Evolutionary conservation across 2,888 invertebrate genomes (phyloP), one percentile per base, ranked within the genome.

Genomic region (Melipona beecheii): DNA sequence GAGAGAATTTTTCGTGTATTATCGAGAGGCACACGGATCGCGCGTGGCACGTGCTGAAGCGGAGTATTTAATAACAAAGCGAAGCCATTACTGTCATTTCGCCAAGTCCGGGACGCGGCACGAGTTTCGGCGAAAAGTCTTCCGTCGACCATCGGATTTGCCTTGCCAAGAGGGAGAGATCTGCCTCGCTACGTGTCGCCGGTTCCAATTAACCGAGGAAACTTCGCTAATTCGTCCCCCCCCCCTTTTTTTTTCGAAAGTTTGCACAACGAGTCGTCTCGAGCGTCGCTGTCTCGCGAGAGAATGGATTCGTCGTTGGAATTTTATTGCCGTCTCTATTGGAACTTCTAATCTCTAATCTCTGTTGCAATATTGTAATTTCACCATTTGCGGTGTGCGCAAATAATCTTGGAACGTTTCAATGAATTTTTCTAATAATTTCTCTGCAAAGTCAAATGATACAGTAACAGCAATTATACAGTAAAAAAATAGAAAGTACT

Each of bases 41-140:
- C 24, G 62, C 43, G 43, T 43, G 43, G 43, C 31, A 66, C 56
- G 50, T 54, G 52, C 52, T 69, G 17, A 43, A 19, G 1, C n/a
- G 24, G n/a, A 54, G 50, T n/a, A 64, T 31, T 17, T 64, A 43
- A 11, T 43, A 43, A 43, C 9, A 43, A 43, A 43, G 62, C 58
- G 77, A 76, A 73, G 68, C 56, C 58, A 75, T 84, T 79, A 79
- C 83, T 69, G 83, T 83, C 84, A 76, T 85, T 83, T 83, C 76
- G 84, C 75, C 83, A 75, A 73, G 62, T 77, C 66, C 72, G 72
- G 69, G 68, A 31, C 82, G 69, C 84, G 83, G 54, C 70, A 70
- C n/a, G 71, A 31, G 65, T 77, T 77, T 64, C 65, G 69, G 56
- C 24, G 75, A 56, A 49, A 70, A 66, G 2, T 43, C 43, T 78